Base-by-base conservation (phyloP, 2,113 vertebrate species). In the Orientallactaga bullata region DNA sequence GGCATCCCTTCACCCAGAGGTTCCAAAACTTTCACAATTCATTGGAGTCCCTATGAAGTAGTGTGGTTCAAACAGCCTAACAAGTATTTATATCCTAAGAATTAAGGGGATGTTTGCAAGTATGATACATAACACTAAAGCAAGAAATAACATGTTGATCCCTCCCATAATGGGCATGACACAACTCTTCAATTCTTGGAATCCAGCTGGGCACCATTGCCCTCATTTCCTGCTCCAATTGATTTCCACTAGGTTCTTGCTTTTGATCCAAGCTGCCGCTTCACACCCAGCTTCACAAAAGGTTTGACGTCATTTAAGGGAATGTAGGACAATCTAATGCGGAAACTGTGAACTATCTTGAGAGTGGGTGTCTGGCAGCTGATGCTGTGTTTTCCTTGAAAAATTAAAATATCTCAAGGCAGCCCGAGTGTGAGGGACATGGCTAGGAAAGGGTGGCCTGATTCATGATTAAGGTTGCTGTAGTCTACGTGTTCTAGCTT, bases 1-100 rank as follows among this genome's bases (percentile, higher is more conserved):
- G 39, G 23, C 35, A 91, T 68, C 90, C 79, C 63, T 93, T 87
- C 47, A 78, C 63, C 61, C 88, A 65, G 37, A 68, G 55, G 7
- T 80, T 68, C 28, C 28, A 5, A 60, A 91, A 91, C 39, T 65
- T 81, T 32, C 32, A 20, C 72, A 81, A 23, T 73, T 85, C 16
- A 20, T 39, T 0, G 26, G 73, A 93, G 35, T 35, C 80, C 55
- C 7, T 61, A 66, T 74, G 74, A 61, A 71, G 12, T 39, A 66
- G 47, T 68, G 7, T 84, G 26, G 30, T 30, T 74, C 63, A 73
- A 83, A 69, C 21, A 87, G 28, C n/a, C 16, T 66, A 65, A 73
- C 10, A 26, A 39, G 17, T 35, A 73, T 93, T 93, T 80, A 73
- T 42, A 51, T 2, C 69, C 51, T 88, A 85, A 58, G 5, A 1